Conservation (phyloP, 2,888 invertebrate species). For the Lasioglossum figueresi region DNA sequence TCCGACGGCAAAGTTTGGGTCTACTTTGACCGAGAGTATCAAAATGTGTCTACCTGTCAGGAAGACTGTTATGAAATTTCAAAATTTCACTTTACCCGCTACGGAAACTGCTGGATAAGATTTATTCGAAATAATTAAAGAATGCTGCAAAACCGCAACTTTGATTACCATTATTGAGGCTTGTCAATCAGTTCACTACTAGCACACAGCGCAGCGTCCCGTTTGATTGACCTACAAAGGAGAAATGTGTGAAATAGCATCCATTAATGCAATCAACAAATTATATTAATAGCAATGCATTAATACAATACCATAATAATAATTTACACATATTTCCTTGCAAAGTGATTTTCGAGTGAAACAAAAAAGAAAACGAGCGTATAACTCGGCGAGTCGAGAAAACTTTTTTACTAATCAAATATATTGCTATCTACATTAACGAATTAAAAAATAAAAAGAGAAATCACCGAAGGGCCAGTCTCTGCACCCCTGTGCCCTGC, state of each 20-base stretch:
- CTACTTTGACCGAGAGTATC: too few species aligned
- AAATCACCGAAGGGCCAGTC: constrained; percentile 49
- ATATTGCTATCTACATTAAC: neutral
- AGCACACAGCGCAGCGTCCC: neutral
- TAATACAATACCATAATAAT: neutral
- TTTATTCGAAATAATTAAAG: neutral
- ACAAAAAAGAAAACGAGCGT: neutral
- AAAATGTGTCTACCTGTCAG: too few species aligned
- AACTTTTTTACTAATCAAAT: constrained; percentile 2
- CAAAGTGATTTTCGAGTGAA: neutral
- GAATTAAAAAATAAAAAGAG: constrained; percentile 15
- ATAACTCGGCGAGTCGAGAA: neutral
- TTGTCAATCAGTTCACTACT: neutral
- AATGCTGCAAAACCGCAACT: neutral
- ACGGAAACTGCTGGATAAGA: neutral
- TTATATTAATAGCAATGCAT: neutral
- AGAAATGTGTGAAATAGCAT: constrained; percentile 27
- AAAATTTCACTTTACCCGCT: too few species aligned
- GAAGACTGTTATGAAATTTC: too few species aligned
- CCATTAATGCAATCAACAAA: constrained; percentile 27
- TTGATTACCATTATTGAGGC: neutral
- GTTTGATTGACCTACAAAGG: neutral
- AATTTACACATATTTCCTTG: neutral
- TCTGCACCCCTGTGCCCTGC: constrained; percentile 72
- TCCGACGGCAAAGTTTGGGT: too few species aligned